A percentile compares a stretch with the other conserved stretches of the same genome.
Conservation (phyloP, 2,888 invertebrate species). For the Stenoptilia bipunctidactyla region DNA sequence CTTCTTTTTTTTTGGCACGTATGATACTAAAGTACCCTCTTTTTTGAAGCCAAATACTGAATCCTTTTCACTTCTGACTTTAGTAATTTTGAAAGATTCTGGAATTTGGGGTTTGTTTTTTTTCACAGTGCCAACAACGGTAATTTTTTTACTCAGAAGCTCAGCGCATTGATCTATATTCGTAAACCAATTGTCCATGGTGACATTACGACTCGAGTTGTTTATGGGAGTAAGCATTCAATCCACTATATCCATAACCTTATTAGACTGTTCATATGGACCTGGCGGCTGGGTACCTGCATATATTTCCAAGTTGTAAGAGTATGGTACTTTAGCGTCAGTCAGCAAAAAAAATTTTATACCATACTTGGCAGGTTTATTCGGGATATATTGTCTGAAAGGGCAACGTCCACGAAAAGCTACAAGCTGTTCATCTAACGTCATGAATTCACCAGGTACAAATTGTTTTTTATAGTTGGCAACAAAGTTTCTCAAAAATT, state of each 20-base stretch:
- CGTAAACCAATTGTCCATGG: too few species aligned
- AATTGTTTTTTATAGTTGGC: too few species aligned
- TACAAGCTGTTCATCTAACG: slow-evolving; percentile 7
- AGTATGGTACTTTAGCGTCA: neutral
- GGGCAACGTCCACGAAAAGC: slow-evolving; percentile 8
- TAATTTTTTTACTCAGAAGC: too few species aligned
- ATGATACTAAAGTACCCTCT: slow-evolving; percentile 3
- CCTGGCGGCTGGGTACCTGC: too few species aligned
- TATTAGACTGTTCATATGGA: too few species aligned
- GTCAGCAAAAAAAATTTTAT: slow-evolving; percentile 7
- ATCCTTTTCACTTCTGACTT: slow-evolving; percentile 1
- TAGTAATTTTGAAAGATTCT: slow-evolving; percentile 1
- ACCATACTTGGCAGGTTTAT: slow-evolving; percentile 11
- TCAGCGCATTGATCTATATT: too few species aligned
- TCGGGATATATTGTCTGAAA: slow-evolving; percentile 11
- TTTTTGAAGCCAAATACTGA: slow-evolving; percentile 5
- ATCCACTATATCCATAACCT: too few species aligned
- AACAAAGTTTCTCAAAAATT: too few species aligned
- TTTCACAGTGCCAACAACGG: slow-evolving; percentile 3
- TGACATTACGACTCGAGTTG: too few species aligned
- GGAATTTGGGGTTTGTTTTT: slow-evolving; percentile 9
- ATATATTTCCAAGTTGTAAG: slow-evolving; percentile 1
- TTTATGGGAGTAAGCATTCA: too few species aligned
- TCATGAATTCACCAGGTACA: too few species aligned
- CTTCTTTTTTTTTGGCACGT: slow-evolving; percentile 11